These are phyloP conservation scores for Drosophila leontia DNA, from an alignment of 1,140 invertebrate genomes.

Conservation along the genomic window DNA sequence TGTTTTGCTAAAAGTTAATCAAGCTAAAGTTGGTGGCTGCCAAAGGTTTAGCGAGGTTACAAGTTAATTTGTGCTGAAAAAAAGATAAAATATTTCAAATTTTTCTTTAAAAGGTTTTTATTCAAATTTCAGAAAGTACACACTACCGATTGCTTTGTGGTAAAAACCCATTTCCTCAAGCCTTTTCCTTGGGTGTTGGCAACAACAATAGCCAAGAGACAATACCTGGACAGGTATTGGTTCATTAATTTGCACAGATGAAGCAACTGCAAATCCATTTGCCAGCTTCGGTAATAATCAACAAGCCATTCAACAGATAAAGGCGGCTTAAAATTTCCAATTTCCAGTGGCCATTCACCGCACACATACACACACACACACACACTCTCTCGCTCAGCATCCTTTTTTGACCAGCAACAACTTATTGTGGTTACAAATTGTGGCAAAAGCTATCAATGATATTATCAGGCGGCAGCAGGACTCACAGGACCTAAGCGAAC, in stretches of 20 bases:
- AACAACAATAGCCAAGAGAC: neutral
- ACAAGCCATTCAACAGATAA: constrained; percentile 64
- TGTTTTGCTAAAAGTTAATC: constrained; percentile 22
- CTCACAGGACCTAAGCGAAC: constrained; percentile 19
- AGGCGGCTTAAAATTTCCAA: constrained; percentile 58
- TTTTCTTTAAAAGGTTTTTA: too few species aligned
- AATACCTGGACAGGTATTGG: constrained; percentile 8
- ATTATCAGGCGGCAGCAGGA: constrained; percentile 56
- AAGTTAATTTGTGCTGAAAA: neutral
- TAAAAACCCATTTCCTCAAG: neutral
- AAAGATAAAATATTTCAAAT: too few species aligned
- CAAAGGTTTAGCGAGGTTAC: neutral
- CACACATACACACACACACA: neutral
- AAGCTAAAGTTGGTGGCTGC: neutral
- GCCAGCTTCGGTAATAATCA: constrained; percentile 58
- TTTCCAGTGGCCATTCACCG: constrained; percentile 51
- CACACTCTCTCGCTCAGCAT: constrained; percentile 5
- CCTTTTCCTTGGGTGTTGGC: neutral
- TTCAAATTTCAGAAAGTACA: constrained; percentile 20
- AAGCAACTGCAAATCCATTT: constrained; percentile 35
- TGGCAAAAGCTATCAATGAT: constrained; percentile 81
- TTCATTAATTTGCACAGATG: constrained; percentile 49
- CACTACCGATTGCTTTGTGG: neutral
- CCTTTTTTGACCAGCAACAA: constrained; percentile 63
- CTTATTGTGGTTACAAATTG: constrained; percentile 81